These are phyloP conservation scores for Amphimedon queenslandica DNA, from an alignment of 37 sponge, comb jelly and placozoan genomes.

Conservation along the genomic window DNA sequence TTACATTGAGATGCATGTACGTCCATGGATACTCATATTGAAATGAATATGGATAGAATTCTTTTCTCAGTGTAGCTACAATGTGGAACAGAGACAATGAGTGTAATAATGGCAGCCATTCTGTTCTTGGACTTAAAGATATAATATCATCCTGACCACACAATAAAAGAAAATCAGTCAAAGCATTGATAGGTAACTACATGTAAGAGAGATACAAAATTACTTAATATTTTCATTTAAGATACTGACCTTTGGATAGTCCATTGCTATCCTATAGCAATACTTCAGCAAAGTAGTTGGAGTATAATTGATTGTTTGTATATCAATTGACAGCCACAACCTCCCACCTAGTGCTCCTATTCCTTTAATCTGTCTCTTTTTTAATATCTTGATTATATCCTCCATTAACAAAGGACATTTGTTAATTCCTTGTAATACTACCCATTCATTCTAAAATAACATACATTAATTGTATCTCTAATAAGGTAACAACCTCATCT, in stretches of 20 bases:
- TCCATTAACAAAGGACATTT: no score
- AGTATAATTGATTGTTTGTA: not conserved
- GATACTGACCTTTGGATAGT: constrained; percentile 73
- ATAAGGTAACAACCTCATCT: no score
- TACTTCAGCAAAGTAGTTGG: constrained; percentile 32
- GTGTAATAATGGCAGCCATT: constrained; percentile 83
- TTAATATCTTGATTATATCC: no score
- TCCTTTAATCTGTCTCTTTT: no score
- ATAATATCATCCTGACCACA: constrained; percentile 21
- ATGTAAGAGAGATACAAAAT: not conserved
- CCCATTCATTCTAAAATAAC: no score
- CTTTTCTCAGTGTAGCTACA: constrained; percentile 28
- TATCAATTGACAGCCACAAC: constrained; percentile 67
- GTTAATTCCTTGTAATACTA: no score
- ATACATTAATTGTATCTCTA: no score
- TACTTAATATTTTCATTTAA: no score
- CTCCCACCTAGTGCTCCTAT: constrained; percentile 22
- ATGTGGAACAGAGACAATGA: constrained; percentile 54
- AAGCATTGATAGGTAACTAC: not conserved
- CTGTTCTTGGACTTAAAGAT: constrained; percentile 28
- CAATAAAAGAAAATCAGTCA: not conserved
- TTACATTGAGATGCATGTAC: constrained; percentile 45
- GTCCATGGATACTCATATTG: constrained; percentile 32
- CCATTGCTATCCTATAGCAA: constrained; percentile 34
- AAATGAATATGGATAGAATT: constrained; percentile 31